Evolutionary conservation across 1,140 invertebrate genomes (phyloP), one percentile per base, ranked within the genome.

Genomic region (Zaprionus nigranus): DNA sequence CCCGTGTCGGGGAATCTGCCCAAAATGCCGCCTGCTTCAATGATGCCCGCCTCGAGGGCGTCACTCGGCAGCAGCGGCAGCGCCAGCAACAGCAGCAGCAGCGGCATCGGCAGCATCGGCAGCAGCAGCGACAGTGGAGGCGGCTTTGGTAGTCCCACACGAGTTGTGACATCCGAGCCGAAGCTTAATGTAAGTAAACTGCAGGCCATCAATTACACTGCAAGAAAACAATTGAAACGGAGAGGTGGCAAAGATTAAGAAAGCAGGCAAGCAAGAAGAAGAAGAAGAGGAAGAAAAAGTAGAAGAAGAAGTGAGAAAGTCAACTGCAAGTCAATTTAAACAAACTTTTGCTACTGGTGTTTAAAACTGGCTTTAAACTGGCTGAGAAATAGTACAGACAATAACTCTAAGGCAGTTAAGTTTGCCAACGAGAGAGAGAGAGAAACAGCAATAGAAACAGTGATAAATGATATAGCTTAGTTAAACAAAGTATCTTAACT

Each of bases 1-100:
- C 92, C 92, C 67, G 92, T 93, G 22, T 92, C 92, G 61, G 87
- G 92, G 61, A 92, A 92, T 81, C 82, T 93, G 75, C 91, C 92
- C 73, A 92, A 92, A 85, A 90, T 91, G 86, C 87, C 92, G 59
- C 84, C 90, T 51, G 78, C 79, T 43, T 80, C 81, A 3, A 65
- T 92, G 74, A 79, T 88, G 81, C 91, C 84, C 70, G 78, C 70
- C 75, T 63, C 81, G 51, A 79, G 83, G 65, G 46, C 79, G 17
- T 54, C 79, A 34, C 34, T 75, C 79, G 61, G 57, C 38, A 51
- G 51, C 51, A 54, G 26, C 49, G 24, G 24, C 71, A 49, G 24
- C 40, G 13, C 17, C 73, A 13, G 57, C 57, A 22, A 22, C 20
- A 6, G 63, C 68, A 17, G 51, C 72, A 66, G 28, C 70, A 30